Evolutionary conservation across 2,797 vertebrate genomes (phyloP).

Genomic region (Atherinosoma microstoma): DNA sequence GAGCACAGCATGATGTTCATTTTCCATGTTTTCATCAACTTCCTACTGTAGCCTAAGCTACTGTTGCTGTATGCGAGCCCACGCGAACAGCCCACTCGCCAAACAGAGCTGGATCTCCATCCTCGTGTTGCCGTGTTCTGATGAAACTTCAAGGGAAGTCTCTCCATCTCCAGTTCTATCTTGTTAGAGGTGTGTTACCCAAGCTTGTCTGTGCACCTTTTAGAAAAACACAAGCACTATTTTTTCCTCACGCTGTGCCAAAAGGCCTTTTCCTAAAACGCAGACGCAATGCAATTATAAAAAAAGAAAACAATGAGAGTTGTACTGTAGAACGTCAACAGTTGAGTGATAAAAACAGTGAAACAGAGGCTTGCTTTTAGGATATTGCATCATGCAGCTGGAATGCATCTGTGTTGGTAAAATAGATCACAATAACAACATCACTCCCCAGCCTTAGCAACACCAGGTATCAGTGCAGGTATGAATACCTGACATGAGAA

Average conservation of each 20-base stretch:
- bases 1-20: background rate
- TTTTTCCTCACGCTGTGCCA: constrained; percentile 40
- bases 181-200: constrained; percentile 60
- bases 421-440: constrained; percentile 17
- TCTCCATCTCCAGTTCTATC: constrained; percentile 58
- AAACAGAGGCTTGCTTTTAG: background rate
- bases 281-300: constrained; percentile 48
- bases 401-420: constrained; percentile 24
- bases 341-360: constrained; percentile 4
- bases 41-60: constrained; percentile 52
- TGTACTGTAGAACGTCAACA: background rate
- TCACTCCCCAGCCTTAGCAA: no score
- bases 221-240: constrained; percentile 56
- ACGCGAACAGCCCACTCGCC: constrained; percentile 28
- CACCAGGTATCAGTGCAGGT: constrained; percentile 14
- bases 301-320: background rate
- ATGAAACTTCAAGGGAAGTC: constrained; percentile 42
- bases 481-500: background rate
- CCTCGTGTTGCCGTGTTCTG: constrained; percentile 35
- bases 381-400: constrained; percentile 39
- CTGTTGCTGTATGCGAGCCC: constrained; percentile 56
- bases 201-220: constrained; percentile 39
- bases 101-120: constrained; percentile 52
- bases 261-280: constrained; percentile 31
- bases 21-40: constrained; percentile 37